Evolutionary conservation across 2,797 vertebrate genomes (phyloP), one percentile per base, ranked within the genome.

Genomic region (Oceanodroma leucorhoa): DNA sequence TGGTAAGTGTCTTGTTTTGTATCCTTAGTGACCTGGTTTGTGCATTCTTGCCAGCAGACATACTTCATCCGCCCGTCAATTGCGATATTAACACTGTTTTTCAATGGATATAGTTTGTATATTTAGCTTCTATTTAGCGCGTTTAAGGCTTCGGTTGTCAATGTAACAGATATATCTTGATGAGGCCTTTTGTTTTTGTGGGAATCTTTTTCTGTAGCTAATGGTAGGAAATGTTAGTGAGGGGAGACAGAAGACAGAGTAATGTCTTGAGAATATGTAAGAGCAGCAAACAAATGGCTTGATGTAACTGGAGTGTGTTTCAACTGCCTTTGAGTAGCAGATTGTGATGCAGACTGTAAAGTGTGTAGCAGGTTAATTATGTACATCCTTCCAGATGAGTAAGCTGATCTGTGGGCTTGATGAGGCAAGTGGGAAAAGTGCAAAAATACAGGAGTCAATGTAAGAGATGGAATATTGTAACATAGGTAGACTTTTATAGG

Each of bases 1-100:
- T 46, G 99, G 99, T 99, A 76, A 97, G 98, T 97, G 6, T 71
- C 70, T 80, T 81, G 19, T 58, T 89, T 92, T 87, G 40, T 93
- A 30, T 72, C 83, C 85, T 78, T 53, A 53, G 54, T 88, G 67
- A 91, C 77, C 40, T 83, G 27, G 9, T 66, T 87, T 87, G 21
- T 65, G 55, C 29, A 21, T 16, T 48, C 55, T 60, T 91, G 79
- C 71, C 76, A 91, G 94, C 85, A 90, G 66, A 55, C 5, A 1
- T 17, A 20, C 26, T 89, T 94, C n/a, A 62, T 7, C 45, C 14
- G 3, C 62, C 41, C 3, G 1, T 77, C n/a, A 70, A 5, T 6
- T 91, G 75, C 5, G 6, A 11, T 71, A 72, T 43, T 71, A 65
- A n/a, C 3, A 1, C 53, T 64, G 26, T 79, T 92, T 60, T 43